A percentile compares a stretch with the other conserved stretches of the same genome.
Conservation (phyloP, 1,140 invertebrate genomes). For the Macrosteles quadrilineatus region DNA sequence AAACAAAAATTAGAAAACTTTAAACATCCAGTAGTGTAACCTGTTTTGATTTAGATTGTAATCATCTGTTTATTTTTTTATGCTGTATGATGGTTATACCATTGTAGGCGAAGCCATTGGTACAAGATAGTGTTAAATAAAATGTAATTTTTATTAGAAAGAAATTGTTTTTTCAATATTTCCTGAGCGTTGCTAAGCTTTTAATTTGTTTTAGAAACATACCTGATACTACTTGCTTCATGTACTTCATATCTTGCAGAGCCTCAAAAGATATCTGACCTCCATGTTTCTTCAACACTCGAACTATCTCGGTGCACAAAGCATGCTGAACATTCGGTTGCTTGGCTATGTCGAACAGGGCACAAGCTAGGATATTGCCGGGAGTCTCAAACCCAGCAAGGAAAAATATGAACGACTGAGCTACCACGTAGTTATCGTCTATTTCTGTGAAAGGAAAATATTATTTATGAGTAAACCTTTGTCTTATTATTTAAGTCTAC, state of each 20-base stretch:
- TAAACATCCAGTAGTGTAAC: too few relatives aligned
- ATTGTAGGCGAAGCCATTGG: too few relatives aligned
- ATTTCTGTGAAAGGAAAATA: constrained; percentile 8
- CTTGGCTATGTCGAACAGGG: constrained; percentile 56
- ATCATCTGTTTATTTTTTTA: too few relatives aligned
- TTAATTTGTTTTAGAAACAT: constrained; percentile 27
- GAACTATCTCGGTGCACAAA: constrained; percentile 57
- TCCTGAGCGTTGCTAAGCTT: too few relatives aligned
- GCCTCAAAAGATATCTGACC: constrained; percentile 55
- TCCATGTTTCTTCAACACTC: constrained; percentile 47
- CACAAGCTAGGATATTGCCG: constrained; percentile 55
- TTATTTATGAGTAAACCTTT: too few relatives aligned
- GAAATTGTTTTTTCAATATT: too few relatives aligned
- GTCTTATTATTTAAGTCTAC: too few relatives aligned
- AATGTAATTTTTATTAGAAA: too few relatives aligned
- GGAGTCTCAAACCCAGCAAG: constrained; percentile 63
- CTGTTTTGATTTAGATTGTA: too few relatives aligned
- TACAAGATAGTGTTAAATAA: too few relatives aligned
- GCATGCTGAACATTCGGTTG: constrained; percentile 57
- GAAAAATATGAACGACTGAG: constrained; percentile 58
- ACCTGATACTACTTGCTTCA: constrained; percentile 51
- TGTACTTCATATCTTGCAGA: constrained; percentile 49
- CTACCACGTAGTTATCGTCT: constrained; percentile 45
- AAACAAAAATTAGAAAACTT: too few relatives aligned
- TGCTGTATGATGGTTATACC: too few relatives aligned